These are phyloP conservation scores for Epinotia nisella DNA, from an alignment of 2,888 invertebrate species.

Conservation along the genomic window DNA sequence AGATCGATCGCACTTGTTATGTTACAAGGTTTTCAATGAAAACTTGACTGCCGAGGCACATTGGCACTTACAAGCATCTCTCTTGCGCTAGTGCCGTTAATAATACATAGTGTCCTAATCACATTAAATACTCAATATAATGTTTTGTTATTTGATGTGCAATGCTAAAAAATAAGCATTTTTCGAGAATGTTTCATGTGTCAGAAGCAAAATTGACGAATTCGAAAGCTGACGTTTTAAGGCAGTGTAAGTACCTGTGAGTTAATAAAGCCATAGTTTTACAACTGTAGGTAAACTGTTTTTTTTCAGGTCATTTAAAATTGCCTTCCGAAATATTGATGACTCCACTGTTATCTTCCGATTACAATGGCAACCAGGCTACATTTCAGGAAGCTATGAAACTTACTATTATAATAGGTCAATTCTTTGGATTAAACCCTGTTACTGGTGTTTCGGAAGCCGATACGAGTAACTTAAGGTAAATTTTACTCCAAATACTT, in stretches of 20 bases:
- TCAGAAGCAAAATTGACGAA: conserved; percentile 28
- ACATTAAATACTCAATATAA: not conserved
- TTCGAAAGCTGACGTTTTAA: conserved; percentile 6
- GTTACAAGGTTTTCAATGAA: conserved; percentile 30
- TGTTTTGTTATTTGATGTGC: not conserved
- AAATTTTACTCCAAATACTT: conserved; percentile 2
- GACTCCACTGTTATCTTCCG: conserved; percentile 22
- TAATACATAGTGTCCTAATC: not conserved
- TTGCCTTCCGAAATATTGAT: conserved; percentile 25
- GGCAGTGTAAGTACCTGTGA: conserved; percentile 16
- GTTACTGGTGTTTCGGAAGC: conserved; percentile 54
- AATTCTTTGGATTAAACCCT: conserved; percentile 61
- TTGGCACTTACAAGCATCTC: conserved; percentile 13
- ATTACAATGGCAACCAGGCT: conserved; percentile 20
- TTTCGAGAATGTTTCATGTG: conserved; percentile 13
- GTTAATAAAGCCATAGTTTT: not conserved
- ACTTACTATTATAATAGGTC: conserved; percentile 55
- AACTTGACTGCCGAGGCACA: conserved; percentile 19
- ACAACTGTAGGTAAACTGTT: no score
- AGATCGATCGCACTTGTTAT: conserved; percentile 30
- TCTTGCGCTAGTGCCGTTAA: not conserved
- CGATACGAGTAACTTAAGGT: conserved; percentile 60
- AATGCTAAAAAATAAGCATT: conserved; percentile 8
- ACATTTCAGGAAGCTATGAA: conserved; percentile 61
- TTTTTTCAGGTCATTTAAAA: conserved; percentile 19